Evolutionary conservation across 1,140 invertebrate species (phyloP).

Genomic region (Aphelenchoides fujianensis): DNA sequence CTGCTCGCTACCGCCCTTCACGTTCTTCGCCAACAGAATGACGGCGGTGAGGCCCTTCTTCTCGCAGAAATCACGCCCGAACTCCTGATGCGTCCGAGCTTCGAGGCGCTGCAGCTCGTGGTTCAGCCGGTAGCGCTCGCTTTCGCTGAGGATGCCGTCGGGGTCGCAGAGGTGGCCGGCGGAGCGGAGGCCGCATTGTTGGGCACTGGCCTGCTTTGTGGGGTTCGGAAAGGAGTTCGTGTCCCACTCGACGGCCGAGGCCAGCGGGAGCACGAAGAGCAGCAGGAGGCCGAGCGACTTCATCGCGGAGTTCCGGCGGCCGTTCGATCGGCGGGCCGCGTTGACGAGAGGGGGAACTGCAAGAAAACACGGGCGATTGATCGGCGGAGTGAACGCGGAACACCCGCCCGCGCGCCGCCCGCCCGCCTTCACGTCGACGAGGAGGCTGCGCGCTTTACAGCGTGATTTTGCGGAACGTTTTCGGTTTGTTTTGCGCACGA

Average conservation of each 20-base stretch:
- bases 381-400: too few relatives aligned
- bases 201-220: conserved; percentile 28
- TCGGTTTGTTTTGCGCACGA: too few relatives aligned
- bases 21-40: conserved; percentile 53
- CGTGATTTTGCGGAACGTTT: too few relatives aligned
- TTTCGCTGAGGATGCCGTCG: conserved; percentile 50
- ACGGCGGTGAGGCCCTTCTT: conserved; percentile 58
- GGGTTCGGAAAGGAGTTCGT: conserved; percentile 56
- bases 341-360: too few relatives aligned
- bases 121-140: conserved; percentile 54
- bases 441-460: too few relatives aligned
- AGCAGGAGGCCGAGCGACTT: conserved; percentile 2
- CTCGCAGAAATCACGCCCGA: conserved; percentile 52
- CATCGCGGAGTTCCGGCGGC: background rate
- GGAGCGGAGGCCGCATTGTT: conserved; percentile 54
- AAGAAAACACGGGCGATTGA: too few relatives aligned
- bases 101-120: conserved; percentile 58
- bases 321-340: too few relatives aligned
- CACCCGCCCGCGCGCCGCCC: too few relatives aligned
- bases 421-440: too few relatives aligned
- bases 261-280: background rate
- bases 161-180: conserved; percentile 54
- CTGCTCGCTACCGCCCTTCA: conserved; percentile 50
- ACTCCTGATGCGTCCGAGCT: conserved; percentile 40
- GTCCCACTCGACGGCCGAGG: conserved; percentile 41